These are phyloP conservation scores for Parambassis ranga DNA, from an alignment of 2,797 vertebrate genomes.

Conservation along the genomic window DNA sequence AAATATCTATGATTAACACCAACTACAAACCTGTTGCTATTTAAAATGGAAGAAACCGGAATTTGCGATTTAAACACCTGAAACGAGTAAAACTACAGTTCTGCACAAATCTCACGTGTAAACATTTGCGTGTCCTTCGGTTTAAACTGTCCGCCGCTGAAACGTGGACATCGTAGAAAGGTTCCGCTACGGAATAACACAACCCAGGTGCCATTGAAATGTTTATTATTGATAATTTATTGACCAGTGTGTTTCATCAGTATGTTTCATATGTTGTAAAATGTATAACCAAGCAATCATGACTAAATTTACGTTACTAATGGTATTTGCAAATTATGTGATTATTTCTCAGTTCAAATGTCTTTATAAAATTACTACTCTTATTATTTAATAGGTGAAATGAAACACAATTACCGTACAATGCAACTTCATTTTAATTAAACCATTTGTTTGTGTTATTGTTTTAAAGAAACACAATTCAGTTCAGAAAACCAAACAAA, in stretches of 20 bases:
- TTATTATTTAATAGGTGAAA: too few relatives aligned
- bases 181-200: constrained; percentile 34
- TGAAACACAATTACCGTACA: neutral
- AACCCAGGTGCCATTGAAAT: neutral
- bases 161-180: neutral
- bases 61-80: neutral
- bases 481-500: neutral
- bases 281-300: neutral
- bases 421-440: neutral
- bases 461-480: too few relatives aligned
- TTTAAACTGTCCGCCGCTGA: constrained; percentile 23
- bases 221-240: neutral
- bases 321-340: too few relatives aligned
- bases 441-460: neutral
- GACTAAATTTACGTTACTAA: too few relatives aligned
- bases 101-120: constrained; percentile 66
- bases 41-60: rapidly evolving
- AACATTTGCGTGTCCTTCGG: constrained; percentile 45
- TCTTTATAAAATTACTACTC: too few relatives aligned
- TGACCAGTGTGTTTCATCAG: neutral
- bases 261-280: too few relatives aligned
- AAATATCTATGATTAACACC: neutral
- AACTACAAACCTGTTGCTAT: constrained; percentile 7
- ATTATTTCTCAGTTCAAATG: too few relatives aligned
- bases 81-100: neutral